These are phyloP conservation scores for Ellobium chinense DNA, from an alignment of 2,888 invertebrate genomes.

Conservation along the genomic window DNA sequence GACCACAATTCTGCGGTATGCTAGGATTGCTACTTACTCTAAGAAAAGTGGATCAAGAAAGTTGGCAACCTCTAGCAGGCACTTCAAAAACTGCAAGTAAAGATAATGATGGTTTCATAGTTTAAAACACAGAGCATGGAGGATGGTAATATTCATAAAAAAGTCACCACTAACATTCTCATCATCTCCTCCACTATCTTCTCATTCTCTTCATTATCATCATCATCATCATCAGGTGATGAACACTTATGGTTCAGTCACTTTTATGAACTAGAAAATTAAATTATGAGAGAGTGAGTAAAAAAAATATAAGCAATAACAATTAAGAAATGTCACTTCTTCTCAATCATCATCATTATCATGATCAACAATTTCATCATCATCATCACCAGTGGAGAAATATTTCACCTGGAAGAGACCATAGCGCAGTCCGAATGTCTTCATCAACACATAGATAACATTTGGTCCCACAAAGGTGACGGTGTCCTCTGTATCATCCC, in stretches of 20 bases:
- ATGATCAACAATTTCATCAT: neutral
- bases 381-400: neutral
- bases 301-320: neutral
- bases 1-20: no score
- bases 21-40: constrained; percentile 11
- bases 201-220: no score
- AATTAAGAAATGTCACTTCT: neutral
- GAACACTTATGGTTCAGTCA: no score
- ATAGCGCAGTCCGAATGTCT: neutral
- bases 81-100: neutral
- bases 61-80: neutral
- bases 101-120: no score
- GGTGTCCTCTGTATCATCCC: neutral
- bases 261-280: no score
- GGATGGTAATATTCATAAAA: no score
- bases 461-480: neutral
- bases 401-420: neutral
- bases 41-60: neutral
- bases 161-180: no score
- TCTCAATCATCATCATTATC: no score
- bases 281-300: neutral
- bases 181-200: no score
- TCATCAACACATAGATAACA: neutral
- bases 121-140: no score
- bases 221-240: no score